Evolutionary conservation across 2,113 vertebrate species (phyloP).

Genomic region (Atractosteus spatula): DNA sequence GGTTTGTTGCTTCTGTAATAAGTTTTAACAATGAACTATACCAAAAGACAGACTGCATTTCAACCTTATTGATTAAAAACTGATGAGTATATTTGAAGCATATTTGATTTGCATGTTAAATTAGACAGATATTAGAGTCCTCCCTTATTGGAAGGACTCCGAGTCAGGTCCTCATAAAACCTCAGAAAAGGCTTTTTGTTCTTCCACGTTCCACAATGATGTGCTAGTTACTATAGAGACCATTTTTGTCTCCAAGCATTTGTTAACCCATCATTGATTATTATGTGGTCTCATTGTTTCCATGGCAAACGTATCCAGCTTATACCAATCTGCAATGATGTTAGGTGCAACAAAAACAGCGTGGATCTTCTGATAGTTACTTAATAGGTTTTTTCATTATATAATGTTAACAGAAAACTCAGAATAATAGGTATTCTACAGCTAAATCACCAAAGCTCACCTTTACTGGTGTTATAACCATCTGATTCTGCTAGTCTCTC

Average conservation of each 20-base stretch:
- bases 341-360: too few relatives aligned
- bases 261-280: slow-evolving; percentile 6
- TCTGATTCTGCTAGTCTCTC: too few relatives aligned
- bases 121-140: neutral
- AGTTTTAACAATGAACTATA: neutral
- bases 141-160: neutral
- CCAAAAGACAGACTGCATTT: neutral
- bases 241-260: neutral
- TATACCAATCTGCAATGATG: neutral
- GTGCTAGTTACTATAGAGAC: slow-evolving; percentile 23
- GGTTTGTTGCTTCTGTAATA: too few relatives aligned
- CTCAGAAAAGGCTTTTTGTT: neutral
- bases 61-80: too few relatives aligned
- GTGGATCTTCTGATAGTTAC: too few relatives aligned
- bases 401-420: too few relatives aligned
- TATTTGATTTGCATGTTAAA: neutral
- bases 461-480: too few relatives aligned
- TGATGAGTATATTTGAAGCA: neutral
- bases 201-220: neutral
- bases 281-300: slow-evolving; percentile 6
- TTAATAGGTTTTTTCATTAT: too few relatives aligned
- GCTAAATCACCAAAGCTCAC: too few relatives aligned
- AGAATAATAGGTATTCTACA: too few relatives aligned
- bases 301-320: slow-evolving; percentile 6
- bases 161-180: neutral